Base-by-base conservation (phyloP, 1,140 invertebrate species). In the Wiebesia pumilae region DNA sequence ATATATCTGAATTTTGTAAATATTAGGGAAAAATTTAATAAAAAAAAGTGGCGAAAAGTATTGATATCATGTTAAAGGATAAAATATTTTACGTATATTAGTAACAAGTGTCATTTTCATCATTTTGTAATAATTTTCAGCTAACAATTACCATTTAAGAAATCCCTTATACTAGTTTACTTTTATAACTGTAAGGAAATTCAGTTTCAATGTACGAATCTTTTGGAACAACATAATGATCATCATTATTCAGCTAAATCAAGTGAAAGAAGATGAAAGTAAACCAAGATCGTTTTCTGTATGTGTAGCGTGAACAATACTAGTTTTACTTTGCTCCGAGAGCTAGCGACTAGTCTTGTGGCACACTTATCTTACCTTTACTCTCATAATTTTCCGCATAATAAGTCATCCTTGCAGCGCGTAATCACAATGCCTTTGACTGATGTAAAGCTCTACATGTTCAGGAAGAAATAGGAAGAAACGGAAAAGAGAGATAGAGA, bases 331-430 rank as follows among this genome's bases (percentile, higher is more conserved):
- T 12, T 54, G 19, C 19, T 21, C 51, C 12, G 19, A 40, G 69
- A 38, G 3, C 35, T 40, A 21, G 24, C 35, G 21, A 6, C 4
- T n/a, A n/a, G 58, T 27, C 27, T n/a, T 7, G 69, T 35, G 69
- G 69, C 38, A 73, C 69, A 73, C 35, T 73, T 73, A 73, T 40
- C 69, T 35, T 73, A 21, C 38, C 19, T 73, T 73, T 73, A 73
- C 69, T 35, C 35, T 73, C 35, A 73, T 40, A 73, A 73, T 14
- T 73, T 73, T 73, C 69, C 10, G 35, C n/a, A 24, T 73, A 73
- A 73, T 73, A 40, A 40, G 69, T 73, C 35, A 73, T 73, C 19
- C 35, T 24, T 4, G 12, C 16, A 73, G 10, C 69, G 35, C 21
- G 14, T 24, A 73, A 40, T 21, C 35, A 24, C 69, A 19, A 30